phyloP scores from a whole-genome alignment of 1,140 invertebrate genomes.

The Neodiprion pinetum region DNA sequence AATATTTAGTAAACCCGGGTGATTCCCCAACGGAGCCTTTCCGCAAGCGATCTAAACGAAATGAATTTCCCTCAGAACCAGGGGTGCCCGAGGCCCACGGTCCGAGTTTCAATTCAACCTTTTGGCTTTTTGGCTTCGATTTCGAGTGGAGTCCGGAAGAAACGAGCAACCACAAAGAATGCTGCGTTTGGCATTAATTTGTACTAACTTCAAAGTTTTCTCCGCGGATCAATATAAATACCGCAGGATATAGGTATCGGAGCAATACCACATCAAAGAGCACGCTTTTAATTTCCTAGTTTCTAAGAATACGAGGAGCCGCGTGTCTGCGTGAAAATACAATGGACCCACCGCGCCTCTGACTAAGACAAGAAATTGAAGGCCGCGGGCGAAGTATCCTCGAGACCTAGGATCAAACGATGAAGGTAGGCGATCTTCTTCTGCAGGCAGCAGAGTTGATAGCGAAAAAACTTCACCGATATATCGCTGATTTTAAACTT shows the following conservation, averaged over 20 bases:
- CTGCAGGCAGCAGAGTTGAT: no score
- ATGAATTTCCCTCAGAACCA: conserved; percentile 9
- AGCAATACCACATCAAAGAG: not conserved
- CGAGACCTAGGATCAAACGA: not conserved
- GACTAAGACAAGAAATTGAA: not conserved
- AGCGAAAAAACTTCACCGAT: no score
- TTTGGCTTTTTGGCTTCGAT: not conserved
- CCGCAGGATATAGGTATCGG: not conserved
- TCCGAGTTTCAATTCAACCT: not conserved
- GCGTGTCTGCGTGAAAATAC: not conserved
- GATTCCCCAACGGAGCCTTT: not conserved
- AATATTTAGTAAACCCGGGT: conserved; percentile 9
- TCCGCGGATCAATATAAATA: not conserved
- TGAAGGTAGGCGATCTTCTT: not conserved
- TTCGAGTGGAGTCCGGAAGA: not conserved
- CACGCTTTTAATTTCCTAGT: not conserved
- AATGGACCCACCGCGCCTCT: not conserved
- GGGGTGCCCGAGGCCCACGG: not conserved
- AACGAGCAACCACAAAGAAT: not conserved
- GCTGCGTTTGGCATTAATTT: not conserved
- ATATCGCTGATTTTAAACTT: no score
- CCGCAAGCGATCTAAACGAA: not conserved
- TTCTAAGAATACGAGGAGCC: not conserved
- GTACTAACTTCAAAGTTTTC: conserved; percentile 3
- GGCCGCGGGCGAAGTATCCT: not conserved